These are phyloP conservation scores for Nephrotoma appendiculata DNA, from an alignment of 2,888 invertebrate genomes.

Conservation along the genomic window DNA sequence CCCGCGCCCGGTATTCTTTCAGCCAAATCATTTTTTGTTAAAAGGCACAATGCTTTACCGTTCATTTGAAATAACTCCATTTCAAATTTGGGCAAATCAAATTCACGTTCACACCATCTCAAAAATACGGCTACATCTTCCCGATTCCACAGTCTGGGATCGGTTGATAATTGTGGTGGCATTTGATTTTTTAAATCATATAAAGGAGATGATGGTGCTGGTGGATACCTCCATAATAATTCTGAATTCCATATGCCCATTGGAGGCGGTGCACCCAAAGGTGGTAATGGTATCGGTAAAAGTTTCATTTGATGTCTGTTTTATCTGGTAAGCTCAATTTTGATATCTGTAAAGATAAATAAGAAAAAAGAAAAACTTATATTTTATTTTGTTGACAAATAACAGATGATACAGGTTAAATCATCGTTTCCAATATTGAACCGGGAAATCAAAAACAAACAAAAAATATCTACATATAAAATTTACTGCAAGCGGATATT, in stretches of 20 bases:
- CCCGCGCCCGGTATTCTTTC: slow-evolving; percentile 88
- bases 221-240: slow-evolving; percentile 75
- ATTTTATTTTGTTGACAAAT: background rate
- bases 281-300: slow-evolving; percentile 53
- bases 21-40: slow-evolving; percentile 79
- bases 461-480: background rate
- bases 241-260: slow-evolving; percentile 72
- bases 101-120: slow-evolving; percentile 84
- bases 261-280: slow-evolving; percentile 56
- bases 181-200: slow-evolving; percentile 72
- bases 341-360: slow-evolving; percentile 4
- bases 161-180: slow-evolving; percentile 67
- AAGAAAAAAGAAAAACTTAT: background rate
- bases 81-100: slow-evolving; percentile 80
- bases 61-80: slow-evolving; percentile 94
- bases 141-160: slow-evolving; percentile 80
- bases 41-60: slow-evolving; percentile 84
- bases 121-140: slow-evolving; percentile 80
- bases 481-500: slow-evolving; percentile 2
- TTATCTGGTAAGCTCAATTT: background rate
- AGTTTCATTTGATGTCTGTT: slow-evolving; percentile 39
- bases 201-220: slow-evolving; percentile 61
- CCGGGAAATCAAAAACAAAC: background rate
- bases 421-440: background rate
- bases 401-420: background rate